Evolutionary conservation across 2,113 vertebrate genomes (phyloP), one percentile per base, ranked within the genome.

Genomic region (Fregata magnificens): DNA sequence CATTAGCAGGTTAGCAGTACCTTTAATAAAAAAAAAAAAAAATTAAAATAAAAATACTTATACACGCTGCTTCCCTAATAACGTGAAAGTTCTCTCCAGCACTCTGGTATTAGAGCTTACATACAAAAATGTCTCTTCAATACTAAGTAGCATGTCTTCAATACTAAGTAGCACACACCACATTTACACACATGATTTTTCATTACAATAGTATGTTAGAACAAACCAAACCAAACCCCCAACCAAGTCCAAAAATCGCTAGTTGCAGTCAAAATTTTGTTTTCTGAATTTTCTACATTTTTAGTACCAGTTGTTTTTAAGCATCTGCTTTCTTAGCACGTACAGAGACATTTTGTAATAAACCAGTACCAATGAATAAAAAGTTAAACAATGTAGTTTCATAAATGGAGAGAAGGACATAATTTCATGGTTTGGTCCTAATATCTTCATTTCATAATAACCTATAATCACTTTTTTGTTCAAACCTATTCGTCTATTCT

Each of bases 41-140:
- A 24, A n/a, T n/a, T n/a, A n/a, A n/a, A n/a, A n/a, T n/a, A n/a
- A 29, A 22, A 4, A 24, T 1, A 32, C 10, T 11, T 13, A n/a
- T 3, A 45, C 9, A 56, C 9, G 11, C 36, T 6, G 10, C 72
- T 69, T 78, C 8, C 11, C 17, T 31, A 31, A 6, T 7, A 82
- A 36, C 1, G 0, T 10, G 16, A 61, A 19, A 42, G 8, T 26
- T 82, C 16, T 31, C 58, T 53, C 52, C 58, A 82, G 38, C 9
- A 44, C 21, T 34, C 52, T 31, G 8, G 4, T 72, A 49, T 58
- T 38, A 76, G 31, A 71, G 17, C 24, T 67, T 47, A 47, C 0
- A 9, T 36, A 47, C 52, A 88, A 40, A 93, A 59, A 40, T 16
- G 10, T 32, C 15, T 93, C 34, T 52, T 72, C n/a, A 45, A 5